Evolutionary conservation across 1,140 invertebrate species (phyloP), one percentile per base, ranked within the genome.

Genomic region (Lasaia peninsularis): DNA sequence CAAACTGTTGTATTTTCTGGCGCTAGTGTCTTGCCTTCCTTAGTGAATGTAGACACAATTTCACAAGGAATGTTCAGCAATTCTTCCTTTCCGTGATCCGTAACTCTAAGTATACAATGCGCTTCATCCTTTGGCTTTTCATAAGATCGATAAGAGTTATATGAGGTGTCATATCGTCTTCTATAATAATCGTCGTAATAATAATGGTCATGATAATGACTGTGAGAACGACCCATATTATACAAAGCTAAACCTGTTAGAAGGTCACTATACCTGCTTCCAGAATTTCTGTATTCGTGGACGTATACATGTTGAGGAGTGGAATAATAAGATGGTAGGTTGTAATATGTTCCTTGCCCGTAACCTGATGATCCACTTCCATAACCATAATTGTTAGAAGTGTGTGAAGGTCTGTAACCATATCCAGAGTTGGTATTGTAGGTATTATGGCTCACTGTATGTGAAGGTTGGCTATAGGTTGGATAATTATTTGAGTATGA

Each of bases 111-210:
- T 16, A 64, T 58, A 52, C 85, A 88, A 7, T 60, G 58, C 32
- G 82, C 82, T 55, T 66, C 58, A n/a, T 85, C 70, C 58, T 64
- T 68, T 11, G 69, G 64, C 53, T 18, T 62, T 12, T 67, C 37
- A 11, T 69, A 58, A 1, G 65, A 51, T 18, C 35, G 51, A 7
- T 65, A 68, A 53, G 52, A 55, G 16, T 48, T 59, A 37, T 8
- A 48, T 28, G 44, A 9, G 6, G 61, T 55, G 18, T 72, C 31
- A 62, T 83, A 79, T 67, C 81, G 75, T 31, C 60, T 67, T 56
- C 65, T 72, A 28, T 86, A 85, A 57, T 86, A 88, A 52, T 88
- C 78, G 33, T 88, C 82, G 18, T 84, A 64, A 51, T 88, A 88
- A 62, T 88, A 84, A 56, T 83, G 76, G 48, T 82, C 59, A 37